Conservation (phyloP, 2,797 vertebrate species). For the Alca torda region DNA sequence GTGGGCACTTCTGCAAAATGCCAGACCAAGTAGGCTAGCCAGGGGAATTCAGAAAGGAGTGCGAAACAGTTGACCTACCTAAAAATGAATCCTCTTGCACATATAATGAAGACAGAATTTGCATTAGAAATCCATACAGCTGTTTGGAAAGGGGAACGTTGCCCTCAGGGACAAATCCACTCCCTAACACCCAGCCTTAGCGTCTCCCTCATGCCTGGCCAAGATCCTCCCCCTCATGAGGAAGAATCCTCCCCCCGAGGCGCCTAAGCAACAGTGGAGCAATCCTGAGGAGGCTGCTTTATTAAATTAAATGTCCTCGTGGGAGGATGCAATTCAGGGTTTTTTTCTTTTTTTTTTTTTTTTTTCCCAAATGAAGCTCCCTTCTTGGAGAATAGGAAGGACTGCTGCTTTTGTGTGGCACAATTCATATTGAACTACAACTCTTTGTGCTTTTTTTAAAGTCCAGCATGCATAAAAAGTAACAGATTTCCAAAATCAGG, state of each 20-base stretch:
- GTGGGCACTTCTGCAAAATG: not conserved
- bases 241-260: slow-evolving; percentile 67
- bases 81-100: slow-evolving; percentile 1
- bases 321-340: slow-evolving; percentile 32
- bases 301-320: slow-evolving; percentile 61
- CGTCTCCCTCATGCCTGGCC: slow-evolving; percentile 64
- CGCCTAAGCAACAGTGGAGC: slow-evolving; percentile 44
- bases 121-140: slow-evolving; percentile 64
- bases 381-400: not conserved
- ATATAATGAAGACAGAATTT: slow-evolving; percentile 36
- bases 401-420: not conserved
- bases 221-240: slow-evolving; percentile 65
- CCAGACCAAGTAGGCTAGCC: not conserved
- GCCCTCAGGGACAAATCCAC: slow-evolving; percentile 62
- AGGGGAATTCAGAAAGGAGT: not conserved
- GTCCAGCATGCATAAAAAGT: not conserved
- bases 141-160: slow-evolving; percentile 58
- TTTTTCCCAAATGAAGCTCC: not conserved
- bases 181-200: slow-evolving; percentile 66
- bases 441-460: not conserved
- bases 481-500: not conserved
- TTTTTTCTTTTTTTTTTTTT: rapidly evolving
- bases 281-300: slow-evolving; percentile 52
- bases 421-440: not conserved
- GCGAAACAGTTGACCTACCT: not conserved